Evolutionary conservation across 2,888 invertebrate species (phyloP), one percentile per base, ranked within the genome.

Genomic region (Spodoptera littoralis): DNA sequence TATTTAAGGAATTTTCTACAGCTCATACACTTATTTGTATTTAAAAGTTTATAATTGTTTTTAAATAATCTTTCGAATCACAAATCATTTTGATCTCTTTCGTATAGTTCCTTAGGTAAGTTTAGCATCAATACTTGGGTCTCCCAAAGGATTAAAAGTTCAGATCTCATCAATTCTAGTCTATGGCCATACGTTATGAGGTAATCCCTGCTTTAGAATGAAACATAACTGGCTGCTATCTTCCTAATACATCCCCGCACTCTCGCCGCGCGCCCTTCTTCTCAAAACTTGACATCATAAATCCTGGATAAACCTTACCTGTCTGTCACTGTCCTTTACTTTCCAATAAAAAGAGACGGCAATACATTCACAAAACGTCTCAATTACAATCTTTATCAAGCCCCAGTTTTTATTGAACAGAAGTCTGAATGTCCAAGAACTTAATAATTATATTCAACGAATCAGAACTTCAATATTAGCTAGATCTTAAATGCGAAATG

Each of bases 301-400:
- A 72, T 72, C 76, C 76, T 72, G 75, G 59, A 72, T 75, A 72
- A 75, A 57, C 70, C 65, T 70, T 30, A 75, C 76, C 71, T 75
- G 76, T 72, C 71, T 75, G 76, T 72, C 72, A 65, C 76, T 75
- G 70, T 75, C 76, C 52, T 65, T 72, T 57, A 65, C 72, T 72
- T 65, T 64, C 51, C 55, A 75, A 72, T 60, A 70, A 72, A 72
- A 46, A 59, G 76, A 75, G 76, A 72, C 50, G 57, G 65, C 71
- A 65, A 70, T 60, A 72, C 53, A 60, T 50, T 61, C 53, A 60
- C 54, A 57, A 45, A 70, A 57, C 43, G 70, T 42, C 70, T 56
- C 76, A 70, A 75, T 75, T 70, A 72, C 65, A 60, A 45, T 70
- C 41, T 75, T 65, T 54, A 73, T 49, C 46, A 60, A 60, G 45